These are phyloP conservation scores for Sitobion miscanthi DNA, from an alignment of 1,140 invertebrate species.

Conservation along the genomic window DNA sequence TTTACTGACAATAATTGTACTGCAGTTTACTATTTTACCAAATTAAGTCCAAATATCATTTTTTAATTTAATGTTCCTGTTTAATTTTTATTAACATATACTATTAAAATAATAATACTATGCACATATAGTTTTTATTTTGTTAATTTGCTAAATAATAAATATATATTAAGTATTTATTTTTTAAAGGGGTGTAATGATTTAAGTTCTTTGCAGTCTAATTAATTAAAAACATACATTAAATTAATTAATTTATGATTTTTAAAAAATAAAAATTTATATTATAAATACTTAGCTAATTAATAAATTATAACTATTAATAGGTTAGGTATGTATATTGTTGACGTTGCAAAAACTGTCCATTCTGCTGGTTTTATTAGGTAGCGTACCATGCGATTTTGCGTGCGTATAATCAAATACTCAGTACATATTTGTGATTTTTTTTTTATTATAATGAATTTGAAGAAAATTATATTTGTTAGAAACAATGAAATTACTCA, in stretches of 20 bases:
- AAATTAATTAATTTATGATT: not conserved
- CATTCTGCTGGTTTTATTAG: not conserved
- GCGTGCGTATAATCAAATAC: not conserved
- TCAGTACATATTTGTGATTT: not conserved
- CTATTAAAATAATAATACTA: not conserved
- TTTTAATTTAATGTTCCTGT: not conserved
- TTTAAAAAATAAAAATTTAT: not conserved
- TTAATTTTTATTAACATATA: not conserved
- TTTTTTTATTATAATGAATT: not conserved
- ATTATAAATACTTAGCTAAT: not conserved
- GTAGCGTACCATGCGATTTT: not conserved
- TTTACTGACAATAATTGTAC: not conserved
- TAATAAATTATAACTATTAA: too few relatives aligned
- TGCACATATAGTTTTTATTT: not conserved
- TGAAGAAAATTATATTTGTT: not conserved
- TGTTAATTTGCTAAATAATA: not conserved
- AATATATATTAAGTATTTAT: too few relatives aligned
- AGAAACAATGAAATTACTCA: not conserved
- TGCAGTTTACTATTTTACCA: not conserved
- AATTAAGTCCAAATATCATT: not conserved
- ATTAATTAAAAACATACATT: too few relatives aligned
- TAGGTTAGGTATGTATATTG: not conserved
- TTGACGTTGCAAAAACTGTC: not conserved
- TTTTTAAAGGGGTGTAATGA: too few relatives aligned
- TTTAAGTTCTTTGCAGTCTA: too few relatives aligned